Base-by-base conservation (phyloP, 2,797 vertebrate species). In the Hypotaenidia philippensis region DNA sequence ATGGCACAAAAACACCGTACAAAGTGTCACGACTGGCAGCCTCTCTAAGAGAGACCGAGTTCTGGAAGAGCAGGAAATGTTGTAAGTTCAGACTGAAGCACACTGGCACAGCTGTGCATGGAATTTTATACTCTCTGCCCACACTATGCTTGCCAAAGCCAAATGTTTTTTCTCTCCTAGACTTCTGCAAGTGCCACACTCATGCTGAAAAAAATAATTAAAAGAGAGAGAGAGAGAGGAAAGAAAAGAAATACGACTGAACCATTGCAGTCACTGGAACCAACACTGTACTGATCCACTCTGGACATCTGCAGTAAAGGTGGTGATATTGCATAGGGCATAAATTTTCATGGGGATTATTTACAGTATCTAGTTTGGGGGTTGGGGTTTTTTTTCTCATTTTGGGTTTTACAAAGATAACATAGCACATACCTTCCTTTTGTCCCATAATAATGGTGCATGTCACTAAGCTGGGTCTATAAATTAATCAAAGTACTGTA, bases 81-180 rank as follows among this genome's bases (percentile, higher is more conserved):
- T 93, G 45, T 86, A 91, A 95, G 79, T 69, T 63, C n/a, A 52
- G 66, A 31, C 44, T 82, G 66, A 63, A 93, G 69, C 69, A 68
- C 87, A 65, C 17, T 89, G 94, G 95, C 93, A 86, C 95, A 97
- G 90, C 94, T 96, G 92, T 22, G 32, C 20, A 21, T 59, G 66
- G 76, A 90, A 93, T 63, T 86, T 94, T 82, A 92, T 55, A 56
- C 76, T 90, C 34, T 53, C 85, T 95, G 84, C 69, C 95, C 89
- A 86, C 84, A 49, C 53, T 22, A 5, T 3, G 16, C 61, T 75
- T 83, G 82, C 76, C 83, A 83, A 88, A 96, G 59, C 61, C 79
- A 89, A 96, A 57, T 61, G 60, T 66, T 95, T 72, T 76, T 84
- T 69, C 57, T 85, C 53, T 85, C 53, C 81, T 64, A 57, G 49